phyloP scores from a whole-genome alignment of 2,888 invertebrate species.

The Drosophila phalerata region DNA sequence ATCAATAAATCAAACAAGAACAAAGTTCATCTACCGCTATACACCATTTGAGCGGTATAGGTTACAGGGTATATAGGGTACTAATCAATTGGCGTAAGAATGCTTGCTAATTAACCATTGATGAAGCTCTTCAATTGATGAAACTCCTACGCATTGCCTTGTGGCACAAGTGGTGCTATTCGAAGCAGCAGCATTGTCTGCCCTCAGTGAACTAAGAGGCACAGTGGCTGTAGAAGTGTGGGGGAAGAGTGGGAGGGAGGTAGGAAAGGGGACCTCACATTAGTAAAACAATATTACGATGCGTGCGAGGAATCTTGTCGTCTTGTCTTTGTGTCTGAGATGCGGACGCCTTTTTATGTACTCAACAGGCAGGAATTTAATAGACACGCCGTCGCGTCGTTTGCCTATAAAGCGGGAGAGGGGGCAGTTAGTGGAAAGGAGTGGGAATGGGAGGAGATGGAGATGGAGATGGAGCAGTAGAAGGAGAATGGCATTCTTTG shows the following conservation, averaged over 20 bases:
- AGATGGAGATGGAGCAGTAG: background rate
- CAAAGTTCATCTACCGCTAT: background rate
- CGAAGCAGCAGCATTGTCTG: conserved; percentile 2
- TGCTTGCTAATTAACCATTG: conserved; percentile 12
- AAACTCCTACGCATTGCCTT: conserved; percentile 1
- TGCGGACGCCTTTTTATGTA: conserved; percentile 30
- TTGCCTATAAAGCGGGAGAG: too few species aligned
- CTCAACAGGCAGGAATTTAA: conserved; percentile 62
- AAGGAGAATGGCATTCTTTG: background rate
- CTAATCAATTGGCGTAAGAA: background rate
- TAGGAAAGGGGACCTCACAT: conserved; percentile 19
- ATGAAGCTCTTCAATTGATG: background rate
- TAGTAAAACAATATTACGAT: conserved; percentile 68
- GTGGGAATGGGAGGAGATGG: background rate
- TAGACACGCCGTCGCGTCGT: conserved; percentile 25
- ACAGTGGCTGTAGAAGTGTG: too few species aligned
- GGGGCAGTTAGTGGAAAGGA: too few species aligned
- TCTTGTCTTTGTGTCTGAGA: conserved; percentile 44
- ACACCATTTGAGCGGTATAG: too few species aligned
- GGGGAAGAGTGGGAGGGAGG: background rate
- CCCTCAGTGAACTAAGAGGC: background rate
- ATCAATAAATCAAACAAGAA: too few species aligned
- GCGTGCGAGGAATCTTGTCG: conserved; percentile 67
- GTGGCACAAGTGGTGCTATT: conserved; percentile 3
- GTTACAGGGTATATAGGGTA: conserved; percentile 16